Evolutionary conservation across 1,140 invertebrate species (phyloP).

Genomic region (Glossosoma conforme): DNA sequence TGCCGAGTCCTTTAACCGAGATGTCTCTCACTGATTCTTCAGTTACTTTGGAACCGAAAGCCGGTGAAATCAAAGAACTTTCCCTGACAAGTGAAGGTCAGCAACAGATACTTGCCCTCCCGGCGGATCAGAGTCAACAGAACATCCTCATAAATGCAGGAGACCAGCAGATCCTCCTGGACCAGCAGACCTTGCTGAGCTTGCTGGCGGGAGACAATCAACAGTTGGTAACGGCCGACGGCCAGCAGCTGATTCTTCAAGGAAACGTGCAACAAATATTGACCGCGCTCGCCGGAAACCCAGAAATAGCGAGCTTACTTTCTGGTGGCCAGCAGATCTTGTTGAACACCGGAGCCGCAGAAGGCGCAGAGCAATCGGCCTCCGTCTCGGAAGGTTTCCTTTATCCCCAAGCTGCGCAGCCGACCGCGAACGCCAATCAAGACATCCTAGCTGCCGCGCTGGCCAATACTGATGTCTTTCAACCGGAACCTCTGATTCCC

Average conservation of each 20-base stretch:
- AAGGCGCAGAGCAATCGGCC: constrained; percentile 23
- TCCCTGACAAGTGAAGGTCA: constrained; percentile 31
- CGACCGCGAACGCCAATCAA: constrained; percentile 50
- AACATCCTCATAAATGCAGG: constrained; percentile 41
- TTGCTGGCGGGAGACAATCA: constrained; percentile 24
- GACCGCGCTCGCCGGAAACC: constrained; percentile 19
- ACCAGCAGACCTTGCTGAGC: constrained; percentile 31
- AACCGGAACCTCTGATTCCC: constrained; percentile 50
- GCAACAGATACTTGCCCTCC: too few species aligned
- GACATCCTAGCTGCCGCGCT: constrained; percentile 72
- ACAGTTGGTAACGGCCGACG: constrained; percentile 17
- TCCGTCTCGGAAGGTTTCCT: constrained; percentile 34
- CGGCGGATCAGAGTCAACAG: constrained; percentile 7
- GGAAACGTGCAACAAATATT: constrained; percentile 24
- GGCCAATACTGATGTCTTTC: constrained; percentile 69
- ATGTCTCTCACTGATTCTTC: too few species aligned
- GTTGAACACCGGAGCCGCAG: constrained; percentile 35
- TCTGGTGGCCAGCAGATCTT: constrained; percentile 39
- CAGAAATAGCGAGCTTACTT: constrained; percentile 15
- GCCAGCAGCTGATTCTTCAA: constrained; percentile 26
- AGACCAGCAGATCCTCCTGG: constrained; percentile 33
- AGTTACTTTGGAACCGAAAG: not conserved
- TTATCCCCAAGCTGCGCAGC: constrained; percentile 29
- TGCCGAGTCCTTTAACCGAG: not conserved
- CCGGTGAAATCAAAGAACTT: constrained; percentile 3